Conservation (phyloP, 1,140 invertebrate species). For the Phymastichus coffea region DNA sequence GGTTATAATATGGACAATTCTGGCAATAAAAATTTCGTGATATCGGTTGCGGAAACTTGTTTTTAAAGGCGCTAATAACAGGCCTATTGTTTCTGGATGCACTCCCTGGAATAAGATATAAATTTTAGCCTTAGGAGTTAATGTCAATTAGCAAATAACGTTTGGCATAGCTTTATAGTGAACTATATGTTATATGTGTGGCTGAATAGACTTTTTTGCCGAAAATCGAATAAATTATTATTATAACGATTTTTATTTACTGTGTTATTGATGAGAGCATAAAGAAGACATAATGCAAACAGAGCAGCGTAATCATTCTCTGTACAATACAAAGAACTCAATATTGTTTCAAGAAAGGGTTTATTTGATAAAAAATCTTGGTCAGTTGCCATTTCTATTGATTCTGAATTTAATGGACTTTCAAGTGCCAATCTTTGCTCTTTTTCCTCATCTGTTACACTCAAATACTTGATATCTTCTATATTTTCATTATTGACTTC, state of each 20-base stretch:
- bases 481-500: conserved; percentile 28
- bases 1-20: conserved; percentile 76
- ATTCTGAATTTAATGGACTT: conserved; percentile 41
- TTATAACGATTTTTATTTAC: conserved; percentile 65
- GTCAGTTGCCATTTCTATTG: conserved; percentile 41
- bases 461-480: conserved; percentile 55
- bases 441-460: conserved; percentile 94
- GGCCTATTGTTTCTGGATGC: conserved; percentile 70
- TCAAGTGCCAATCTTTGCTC: conserved; percentile 65
- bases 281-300: conserved; percentile 89
- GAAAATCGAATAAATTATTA: no score
- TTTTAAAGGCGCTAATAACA: conserved; percentile 60
- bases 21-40: conserved; percentile 75
- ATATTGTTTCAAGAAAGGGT: conserved; percentile 86
- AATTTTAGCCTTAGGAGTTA: conserved; percentile 1
- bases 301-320: conserved; percentile 95
- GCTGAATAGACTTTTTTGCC: no score
- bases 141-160: no score
- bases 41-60: conserved; percentile 61
- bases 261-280: conserved; percentile 91
- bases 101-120: conserved; percentile 63
- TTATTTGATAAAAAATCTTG: conserved; percentile 61
- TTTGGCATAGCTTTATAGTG: no score
- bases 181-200: no score
- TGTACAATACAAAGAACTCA: conserved; percentile 78